A percentile compares a stretch with the other conserved stretches of the same genome.
Conservation (phyloP, 2,797 vertebrate genomes). For the Channa striata region DNA sequence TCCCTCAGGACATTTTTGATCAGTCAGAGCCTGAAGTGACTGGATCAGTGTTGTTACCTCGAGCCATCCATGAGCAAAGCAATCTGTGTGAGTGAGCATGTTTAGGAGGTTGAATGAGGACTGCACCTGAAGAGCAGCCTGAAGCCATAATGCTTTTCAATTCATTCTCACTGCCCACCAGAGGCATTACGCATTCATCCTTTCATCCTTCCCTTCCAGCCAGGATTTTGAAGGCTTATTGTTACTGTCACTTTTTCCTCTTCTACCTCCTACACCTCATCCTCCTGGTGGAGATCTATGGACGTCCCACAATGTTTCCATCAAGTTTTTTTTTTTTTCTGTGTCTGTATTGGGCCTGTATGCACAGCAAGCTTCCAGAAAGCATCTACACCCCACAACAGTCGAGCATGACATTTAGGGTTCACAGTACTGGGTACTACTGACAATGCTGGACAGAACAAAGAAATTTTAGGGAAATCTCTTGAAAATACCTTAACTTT, state of each 20-base stretch:
- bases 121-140: slow-evolving; percentile 68
- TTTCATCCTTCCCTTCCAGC: slow-evolving; percentile 47
- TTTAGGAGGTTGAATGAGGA: slow-evolving; percentile 41
- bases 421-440: not conserved
- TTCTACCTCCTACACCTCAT: not conserved
- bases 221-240: slow-evolving; percentile 57
- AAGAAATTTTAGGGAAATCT: slow-evolving; percentile 16
- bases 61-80: slow-evolving; percentile 34
- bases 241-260: slow-evolving; percentile 12
- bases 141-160: slow-evolving; percentile 52
- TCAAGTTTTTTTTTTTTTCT: not conserved
- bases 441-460: slow-evolving; percentile 7
- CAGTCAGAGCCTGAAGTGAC: slow-evolving; percentile 21
- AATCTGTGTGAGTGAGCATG: slow-evolving; percentile 36
- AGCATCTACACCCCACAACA: not conserved
- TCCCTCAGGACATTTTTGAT: slow-evolving; percentile 27
- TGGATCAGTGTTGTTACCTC: slow-evolving; percentile 54
- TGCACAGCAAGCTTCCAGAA: slow-evolving; percentile 6
- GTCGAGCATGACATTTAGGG: slow-evolving; percentile 26
- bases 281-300: not conserved
- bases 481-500: slow-evolving; percentile 15
- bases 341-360: too few relatives aligned
- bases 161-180: slow-evolving; percentile 56
- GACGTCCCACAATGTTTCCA: not conserved
- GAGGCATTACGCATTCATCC: slow-evolving; percentile 71